Percentiles rank a stretch among this genome's conserved stretches.
Conservation (phyloP, 35 echinoderm and acorn worm genomes). For the Diadema setosum region DNA sequence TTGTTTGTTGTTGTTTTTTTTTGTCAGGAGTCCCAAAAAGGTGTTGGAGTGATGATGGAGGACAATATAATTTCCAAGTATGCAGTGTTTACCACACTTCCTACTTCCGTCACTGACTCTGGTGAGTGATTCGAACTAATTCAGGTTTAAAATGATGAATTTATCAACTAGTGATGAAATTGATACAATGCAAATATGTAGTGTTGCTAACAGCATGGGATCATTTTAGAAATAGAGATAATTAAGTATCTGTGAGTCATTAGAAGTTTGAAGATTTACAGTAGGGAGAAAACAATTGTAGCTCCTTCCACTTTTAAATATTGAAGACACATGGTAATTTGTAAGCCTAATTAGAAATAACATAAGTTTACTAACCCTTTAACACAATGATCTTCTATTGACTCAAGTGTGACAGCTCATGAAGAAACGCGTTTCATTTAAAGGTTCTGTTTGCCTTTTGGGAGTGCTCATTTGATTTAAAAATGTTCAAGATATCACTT, state of each 20-base stretch:
- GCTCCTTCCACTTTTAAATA: no score
- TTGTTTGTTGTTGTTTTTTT: background rate
- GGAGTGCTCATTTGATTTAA: no score
- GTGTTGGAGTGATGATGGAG: conserved; percentile 35
- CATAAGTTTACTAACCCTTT: no score
- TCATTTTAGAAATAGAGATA: background rate
- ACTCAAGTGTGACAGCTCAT: no score
- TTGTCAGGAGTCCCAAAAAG: conserved; percentile 47
- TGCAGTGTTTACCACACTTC: background rate
- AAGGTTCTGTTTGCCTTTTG: no score
- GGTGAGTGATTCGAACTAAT: no score
- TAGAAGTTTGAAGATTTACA: background rate
- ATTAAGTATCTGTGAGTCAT: background rate
- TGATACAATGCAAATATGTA: background rate
- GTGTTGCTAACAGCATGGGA: background rate
- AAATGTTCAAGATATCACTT: no score
- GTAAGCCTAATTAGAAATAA: no score
- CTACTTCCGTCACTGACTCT: background rate
- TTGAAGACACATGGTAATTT: no score
- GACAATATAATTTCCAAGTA: background rate
- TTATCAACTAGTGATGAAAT: background rate
- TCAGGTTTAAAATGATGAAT: background rate
- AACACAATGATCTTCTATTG: no score
- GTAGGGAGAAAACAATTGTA: background rate
- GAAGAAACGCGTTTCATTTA: no score